Base-by-base conservation (phyloP, 2,888 invertebrate genomes). In the Horisme vitalbata region DNA sequence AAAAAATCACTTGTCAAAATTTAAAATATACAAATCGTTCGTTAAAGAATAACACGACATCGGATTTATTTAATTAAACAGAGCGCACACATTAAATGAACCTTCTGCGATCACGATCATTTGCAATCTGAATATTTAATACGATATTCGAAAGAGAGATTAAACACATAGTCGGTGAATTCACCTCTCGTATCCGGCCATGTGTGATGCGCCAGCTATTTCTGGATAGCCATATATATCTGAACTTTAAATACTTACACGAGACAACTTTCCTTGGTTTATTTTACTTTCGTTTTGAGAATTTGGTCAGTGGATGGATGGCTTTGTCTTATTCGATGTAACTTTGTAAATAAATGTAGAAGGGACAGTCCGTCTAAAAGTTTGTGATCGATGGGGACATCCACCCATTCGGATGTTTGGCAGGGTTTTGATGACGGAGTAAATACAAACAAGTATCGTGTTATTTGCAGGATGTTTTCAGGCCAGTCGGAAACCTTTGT, bases 161-260 rank as follows among this genome's bases (percentile, higher is more conserved):
- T 46, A 41, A 49, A 44, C 38, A 36, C 43, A 2, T 23, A 24
- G 4, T 36, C 48, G 43, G 37, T 21, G 34, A 32, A 52, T 47
- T 45, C 49, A 36, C 11, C 41, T 45, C 45, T 45, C 45, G 36
- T 50, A 55, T 55, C 55, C 57, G 50, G 52, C 43, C 48, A 49
- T 44, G 44, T 49, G 48, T 34, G 21, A n/a, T n/a, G n/a, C n/a
- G n/a, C n/a, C n/a, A 26, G 46, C 35, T 57, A 57, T 57, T 52
- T 49, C 45, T 23, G 54, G 45, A 35, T 18, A 28, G 21, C 18
- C 28, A 51, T 36, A 45, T 45, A 30, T 45, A 46, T 48, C 55
- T 41, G 31, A 24, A 7, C 10, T 32, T 28, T 11, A 30, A 36
- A n/a, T n/a, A n/a, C 35, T 36, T 28, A 41, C 12, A 15, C 6